Evolutionary conservation across 2,888 invertebrate species (phyloP), one percentile per base, ranked within the genome.

Genomic region (Camponotus fellah): DNA sequence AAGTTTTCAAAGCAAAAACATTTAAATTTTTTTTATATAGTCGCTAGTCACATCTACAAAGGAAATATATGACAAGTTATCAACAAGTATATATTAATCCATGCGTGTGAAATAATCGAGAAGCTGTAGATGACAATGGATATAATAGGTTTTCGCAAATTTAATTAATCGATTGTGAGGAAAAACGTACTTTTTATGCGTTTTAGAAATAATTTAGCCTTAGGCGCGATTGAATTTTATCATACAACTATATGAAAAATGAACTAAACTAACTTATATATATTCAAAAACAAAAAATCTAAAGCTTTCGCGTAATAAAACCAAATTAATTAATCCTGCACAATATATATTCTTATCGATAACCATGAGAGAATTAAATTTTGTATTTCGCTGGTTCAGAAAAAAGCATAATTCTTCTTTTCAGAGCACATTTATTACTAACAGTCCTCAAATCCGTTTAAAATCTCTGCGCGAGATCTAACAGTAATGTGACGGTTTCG

Each of bases 131-230:
- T 46, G 17, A 71, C 71, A 79, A 71, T 69, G 69, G 69, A 69
- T 71, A 49, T 34, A 79, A 60, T 37, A 58, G 21, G 37, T 21
- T 79, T 37, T n/a, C 2, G 21, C 17, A 71, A 80, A 80, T 71
- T 71, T 43, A 80, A 80, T 80, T 80, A 80, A 80, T 80, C 60
- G 6, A 60, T 60, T 46, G 79, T 26, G 79, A 26, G 60, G 12
- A 12, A 46, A 53, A 40, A 26, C 21, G 10, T 32, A 21, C 46
- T 71, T 17, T 60, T 12, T 21, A 56, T 14, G 32, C 14, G 66
- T 0, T 80, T 80, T 17, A 26, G 17, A 80, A 80, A 49, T 79
- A 60, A 79, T 79, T 79, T 71, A 71, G 34, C 49, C 46, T 10
- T 46, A 34, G 46, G 60, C 58, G 46, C 12, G 37, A 12, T 46